Conservation (phyloP, 1,140 invertebrate genomes). For the Brachionus rotundiformis region DNA sequence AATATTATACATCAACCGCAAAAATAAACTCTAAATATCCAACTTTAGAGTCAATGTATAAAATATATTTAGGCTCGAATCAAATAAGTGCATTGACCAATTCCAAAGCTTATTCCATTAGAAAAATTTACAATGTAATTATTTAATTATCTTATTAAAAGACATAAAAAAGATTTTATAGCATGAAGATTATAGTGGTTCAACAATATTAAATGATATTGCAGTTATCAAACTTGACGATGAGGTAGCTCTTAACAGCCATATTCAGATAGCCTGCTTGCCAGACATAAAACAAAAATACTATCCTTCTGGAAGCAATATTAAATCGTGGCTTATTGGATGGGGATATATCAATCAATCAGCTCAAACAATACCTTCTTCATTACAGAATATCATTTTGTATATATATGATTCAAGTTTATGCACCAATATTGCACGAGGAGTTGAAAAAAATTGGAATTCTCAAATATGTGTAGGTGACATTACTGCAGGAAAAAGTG, state of each 20-base stretch:
- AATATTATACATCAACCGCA: background rate
- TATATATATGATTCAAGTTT: background rate
- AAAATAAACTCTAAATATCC: background rate
- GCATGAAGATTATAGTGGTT: slow-evolving; percentile 12
- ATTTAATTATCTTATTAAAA: too few relatives aligned
- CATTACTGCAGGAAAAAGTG: background rate
- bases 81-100: background rate
- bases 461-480: slow-evolving; percentile 43
- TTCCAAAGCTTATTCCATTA: slow-evolving; percentile 3
- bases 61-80: background rate
- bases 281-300: background rate
- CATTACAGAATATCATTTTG: slow-evolving; percentile 6
- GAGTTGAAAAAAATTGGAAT: slow-evolving; percentile 18
- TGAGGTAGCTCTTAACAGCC: background rate
- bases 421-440: background rate
- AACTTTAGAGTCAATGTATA: slow-evolving; percentile 23
- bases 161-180: too few relatives aligned
- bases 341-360: slow-evolving; percentile 3
- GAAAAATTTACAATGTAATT: background rate
- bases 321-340: slow-evolving; percentile 3
- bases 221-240: background rate
- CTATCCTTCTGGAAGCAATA: background rate
- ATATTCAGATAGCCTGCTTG: slow-evolving; percentile 8
- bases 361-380: background rate
- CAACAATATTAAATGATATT: background rate